Evolutionary conservation across 2,113 vertebrate genomes (phyloP).

Genomic region (Procavia capensis): DNA sequence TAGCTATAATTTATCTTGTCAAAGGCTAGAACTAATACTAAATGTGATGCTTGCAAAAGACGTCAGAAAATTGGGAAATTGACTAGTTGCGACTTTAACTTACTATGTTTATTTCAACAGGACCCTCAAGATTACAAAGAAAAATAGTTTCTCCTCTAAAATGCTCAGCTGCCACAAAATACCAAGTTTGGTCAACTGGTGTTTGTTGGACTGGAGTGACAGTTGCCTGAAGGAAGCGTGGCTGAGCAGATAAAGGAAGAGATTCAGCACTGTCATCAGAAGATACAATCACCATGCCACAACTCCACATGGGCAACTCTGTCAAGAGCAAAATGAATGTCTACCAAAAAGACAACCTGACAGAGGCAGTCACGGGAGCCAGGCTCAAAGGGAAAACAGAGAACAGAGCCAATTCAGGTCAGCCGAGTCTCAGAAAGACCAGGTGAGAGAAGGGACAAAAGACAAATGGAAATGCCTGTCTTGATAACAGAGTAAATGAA

Average conservation of each 20-base stretch:
- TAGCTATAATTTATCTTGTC: conserved; percentile 29
- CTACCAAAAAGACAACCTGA: neutral
- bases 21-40: conserved; percentile 29
- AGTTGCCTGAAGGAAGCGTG: conserved; percentile 41
- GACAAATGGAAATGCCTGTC: conserved; percentile 47
- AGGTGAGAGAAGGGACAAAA: conserved; percentile 38
- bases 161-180: conserved; percentile 14
- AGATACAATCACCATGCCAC: neutral
- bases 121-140: neutral
- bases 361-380: neutral
- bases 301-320: neutral
- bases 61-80: conserved; percentile 5
- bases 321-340: conserved; percentile 40
- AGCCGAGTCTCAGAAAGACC: conserved; percentile 43
- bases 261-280: neutral
- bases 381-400: conserved; percentile 31
- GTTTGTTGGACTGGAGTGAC: neutral
- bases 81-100: neutral
- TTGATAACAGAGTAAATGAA: conserved; percentile 18
- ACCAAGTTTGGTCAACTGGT: conserved; percentile 6
- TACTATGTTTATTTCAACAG: conserved; percentile 49
- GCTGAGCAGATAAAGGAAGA: conserved; percentile 10
- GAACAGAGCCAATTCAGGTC: conserved; percentile 44
- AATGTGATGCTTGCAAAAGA: neutral
- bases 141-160: neutral